phyloP scores from a whole-genome alignment of 1,140 invertebrate genomes.

The Drosophila prosaltans region DNA sequence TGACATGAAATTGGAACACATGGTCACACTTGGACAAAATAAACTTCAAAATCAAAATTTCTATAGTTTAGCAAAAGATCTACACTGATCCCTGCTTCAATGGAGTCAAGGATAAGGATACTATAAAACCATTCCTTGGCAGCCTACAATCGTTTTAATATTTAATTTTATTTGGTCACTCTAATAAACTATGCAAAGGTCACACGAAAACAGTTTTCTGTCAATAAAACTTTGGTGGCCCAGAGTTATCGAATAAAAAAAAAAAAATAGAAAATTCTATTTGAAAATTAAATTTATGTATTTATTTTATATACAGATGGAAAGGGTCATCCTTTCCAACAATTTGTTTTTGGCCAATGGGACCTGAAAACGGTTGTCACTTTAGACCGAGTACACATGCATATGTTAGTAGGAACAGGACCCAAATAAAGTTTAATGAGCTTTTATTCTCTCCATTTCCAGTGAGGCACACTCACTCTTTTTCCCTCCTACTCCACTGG shows the following conservation, averaged over 20 bases:
- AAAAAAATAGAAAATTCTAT: background rate
- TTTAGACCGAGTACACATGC: background rate
- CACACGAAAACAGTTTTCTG: too few relatives aligned
- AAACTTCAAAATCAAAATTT: too few relatives aligned
- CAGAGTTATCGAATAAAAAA: background rate
- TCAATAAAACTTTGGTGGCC: background rate
- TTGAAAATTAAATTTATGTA: background rate
- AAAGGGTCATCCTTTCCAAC: background rate
- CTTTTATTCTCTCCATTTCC: background rate
- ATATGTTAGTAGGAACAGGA: background rate
- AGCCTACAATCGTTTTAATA: too few relatives aligned
- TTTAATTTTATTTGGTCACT: too few relatives aligned
- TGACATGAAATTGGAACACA: too few relatives aligned
- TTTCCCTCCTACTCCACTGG: background rate
- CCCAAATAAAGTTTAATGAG: conserved; percentile 9
- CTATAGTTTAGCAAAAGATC: too few relatives aligned
- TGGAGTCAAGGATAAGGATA: too few relatives aligned
- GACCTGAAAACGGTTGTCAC: background rate
- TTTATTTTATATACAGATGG: background rate
- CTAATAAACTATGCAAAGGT: too few relatives aligned
- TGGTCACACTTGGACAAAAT: too few relatives aligned
- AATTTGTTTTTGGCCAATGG: background rate
- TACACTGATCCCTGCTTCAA: too few relatives aligned
- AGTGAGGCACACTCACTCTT: background rate
- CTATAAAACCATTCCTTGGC: too few relatives aligned